Conservation (phyloP, 2,113 vertebrate species). For the Corvus hawaiiensis region DNA sequence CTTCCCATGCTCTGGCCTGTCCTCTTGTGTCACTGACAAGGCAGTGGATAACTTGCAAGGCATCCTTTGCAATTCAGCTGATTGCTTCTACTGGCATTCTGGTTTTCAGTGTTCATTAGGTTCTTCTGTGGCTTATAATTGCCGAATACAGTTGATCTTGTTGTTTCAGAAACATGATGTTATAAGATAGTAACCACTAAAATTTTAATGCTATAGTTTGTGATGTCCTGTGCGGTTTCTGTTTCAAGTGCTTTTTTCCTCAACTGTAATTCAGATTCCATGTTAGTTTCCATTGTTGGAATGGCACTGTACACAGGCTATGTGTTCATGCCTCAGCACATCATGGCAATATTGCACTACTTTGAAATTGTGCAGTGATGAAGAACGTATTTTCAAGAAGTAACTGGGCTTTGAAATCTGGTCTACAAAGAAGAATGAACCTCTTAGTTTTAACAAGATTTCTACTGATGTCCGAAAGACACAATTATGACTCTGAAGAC, state of each 20-base stretch:
- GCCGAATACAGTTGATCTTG: background rate
- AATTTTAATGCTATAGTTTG: background rate
- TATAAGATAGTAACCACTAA: background rate
- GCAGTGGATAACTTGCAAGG: background rate
- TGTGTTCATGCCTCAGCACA: constrained; percentile 98
- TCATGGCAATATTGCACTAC: constrained; percentile 98
- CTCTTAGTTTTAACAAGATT: constrained; percentile 41
- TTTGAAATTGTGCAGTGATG: constrained; percentile 92
- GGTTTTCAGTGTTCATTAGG: background rate
- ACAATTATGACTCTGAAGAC: constrained; percentile 45
- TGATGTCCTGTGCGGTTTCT: background rate
- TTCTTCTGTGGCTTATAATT: background rate
- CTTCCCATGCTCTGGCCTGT: background rate
- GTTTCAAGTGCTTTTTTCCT: constrained; percentile 64
- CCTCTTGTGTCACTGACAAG: background rate
- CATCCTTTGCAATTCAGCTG: background rate
- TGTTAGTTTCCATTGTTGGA: constrained; percentile 88
- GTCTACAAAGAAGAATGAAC: constrained; percentile 32
- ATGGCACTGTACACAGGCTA: constrained; percentile 97
- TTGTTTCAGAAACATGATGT: background rate
- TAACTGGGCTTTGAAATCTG: background rate
- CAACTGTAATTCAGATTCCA: constrained; percentile 81
- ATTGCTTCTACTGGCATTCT: background rate
- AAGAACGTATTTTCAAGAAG: background rate
- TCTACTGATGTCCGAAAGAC: constrained; percentile 33